Evolutionary conservation across 2,888 invertebrate genomes (phyloP), one percentile per base, ranked within the genome.

Genomic region (Microchrysa polita): DNA sequence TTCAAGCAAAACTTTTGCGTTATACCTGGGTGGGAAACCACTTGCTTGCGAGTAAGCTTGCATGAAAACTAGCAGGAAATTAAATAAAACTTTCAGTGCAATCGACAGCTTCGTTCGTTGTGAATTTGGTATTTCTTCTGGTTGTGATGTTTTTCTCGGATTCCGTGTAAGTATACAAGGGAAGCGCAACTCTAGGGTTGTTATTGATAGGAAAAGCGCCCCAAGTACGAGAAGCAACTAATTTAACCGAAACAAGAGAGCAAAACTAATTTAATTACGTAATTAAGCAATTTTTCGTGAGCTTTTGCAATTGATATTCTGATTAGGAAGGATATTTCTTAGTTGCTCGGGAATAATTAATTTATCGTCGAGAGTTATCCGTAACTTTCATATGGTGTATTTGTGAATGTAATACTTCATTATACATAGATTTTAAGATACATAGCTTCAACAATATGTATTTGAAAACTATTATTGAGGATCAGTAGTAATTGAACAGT

Each of bases 211-310:
- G 18, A 22, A 48, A 7, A 65, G 20, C 65, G 44, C 48, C 18
- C 10, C 2, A 5, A 16, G 27, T 48, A 10, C 18, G 44, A 42
- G 12, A 48, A 12, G 48, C 20, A 48, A 65, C 65, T 22, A 65
- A 10, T 22, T 48, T n/a, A 48, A 65, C 22, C 44, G 34, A 44
- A 65, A 20, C 20, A 44, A 65, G 27, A 67, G 67, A 67, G 40
- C 71, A 55, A 74, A 74, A 57, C 61, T 63, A 57, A 74, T 74
- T 74, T 74, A 74, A 74, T 74, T 74, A 74, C 71, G 44, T 74
- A 74, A 74, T 74, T 74, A 72, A 72, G 71, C 72, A 63, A 72
- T 72, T 72, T 74, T 71, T 63, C 63, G 22, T 53, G 18, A 18
- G 20, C 34, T 69, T n/a, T 18, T 22, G 44, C 5, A 27, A 16